Conservation (phyloP, 2,797 vertebrate genomes). For the Pseudochirops corinnae region DNA sequence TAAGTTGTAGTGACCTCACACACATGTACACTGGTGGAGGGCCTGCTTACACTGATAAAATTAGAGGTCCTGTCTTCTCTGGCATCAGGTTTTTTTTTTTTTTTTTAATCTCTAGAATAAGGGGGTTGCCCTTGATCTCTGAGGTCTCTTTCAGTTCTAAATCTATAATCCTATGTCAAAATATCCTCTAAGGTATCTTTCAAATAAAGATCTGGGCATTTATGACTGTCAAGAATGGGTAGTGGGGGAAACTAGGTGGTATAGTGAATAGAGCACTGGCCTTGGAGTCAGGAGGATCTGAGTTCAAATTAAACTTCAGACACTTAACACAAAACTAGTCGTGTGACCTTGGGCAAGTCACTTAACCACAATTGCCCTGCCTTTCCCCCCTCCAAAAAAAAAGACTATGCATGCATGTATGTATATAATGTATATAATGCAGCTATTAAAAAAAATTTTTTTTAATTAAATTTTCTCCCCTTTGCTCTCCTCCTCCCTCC, state of each 20-base stretch:
- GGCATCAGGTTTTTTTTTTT: neutral
- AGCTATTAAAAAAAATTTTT: no score
- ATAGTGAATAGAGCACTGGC: no score
- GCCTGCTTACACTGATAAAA: neutral
- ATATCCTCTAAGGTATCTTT: neutral
- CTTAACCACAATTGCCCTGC: neutral
- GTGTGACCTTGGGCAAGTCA: neutral
- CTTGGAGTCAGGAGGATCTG: neutral
- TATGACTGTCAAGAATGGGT: neutral
- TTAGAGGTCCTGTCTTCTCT: neutral
- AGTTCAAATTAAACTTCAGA: neutral
- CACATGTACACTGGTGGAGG: neutral
- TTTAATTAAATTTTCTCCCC: no score
- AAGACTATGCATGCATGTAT: no score
- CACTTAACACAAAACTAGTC: no score
- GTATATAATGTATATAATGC: no score
- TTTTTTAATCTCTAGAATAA: neutral
- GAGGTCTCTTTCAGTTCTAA: neutral
- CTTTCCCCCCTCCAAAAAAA: no score
- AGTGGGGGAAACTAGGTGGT: no score
- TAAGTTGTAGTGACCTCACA: neutral
- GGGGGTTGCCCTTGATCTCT: neutral
- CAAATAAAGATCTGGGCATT: neutral
- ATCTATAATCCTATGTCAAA: neutral
- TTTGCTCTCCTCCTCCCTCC: no score